Percentiles rank a stretch among this genome's conserved stretches.
These are phyloP conservation scores for Fregata magnificens DNA, from an alignment of 2,113 vertebrate genomes.

Conservation along the genomic window DNA sequence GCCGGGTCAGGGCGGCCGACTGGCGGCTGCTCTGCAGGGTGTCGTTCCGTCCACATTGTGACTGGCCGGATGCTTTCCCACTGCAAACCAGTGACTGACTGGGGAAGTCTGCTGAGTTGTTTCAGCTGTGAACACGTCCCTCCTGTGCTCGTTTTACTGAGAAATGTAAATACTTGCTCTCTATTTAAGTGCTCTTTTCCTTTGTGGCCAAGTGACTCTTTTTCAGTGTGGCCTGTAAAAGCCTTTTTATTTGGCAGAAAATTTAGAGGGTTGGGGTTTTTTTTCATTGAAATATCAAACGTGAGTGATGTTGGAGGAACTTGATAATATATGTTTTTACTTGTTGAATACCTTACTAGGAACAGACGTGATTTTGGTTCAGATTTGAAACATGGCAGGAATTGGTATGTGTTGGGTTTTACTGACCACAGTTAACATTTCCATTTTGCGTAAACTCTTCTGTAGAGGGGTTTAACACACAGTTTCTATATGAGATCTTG, in stretches of 20 bases:
- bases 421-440: neutral
- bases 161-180: neutral
- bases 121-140: neutral
- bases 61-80: neutral
- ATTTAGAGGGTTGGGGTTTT: neutral
- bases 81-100: neutral
- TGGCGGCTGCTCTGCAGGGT: neutral
- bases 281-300: neutral
- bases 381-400: neutral
- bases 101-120: neutral
- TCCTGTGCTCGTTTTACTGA: neutral
- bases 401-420: neutral
- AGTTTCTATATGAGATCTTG: neutral
- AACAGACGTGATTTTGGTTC: neutral
- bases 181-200: neutral
- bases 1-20: no score
- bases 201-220: neutral
- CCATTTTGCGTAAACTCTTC: neutral
- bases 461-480: neutral
- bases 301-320: neutral
- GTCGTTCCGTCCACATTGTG: accelerated
- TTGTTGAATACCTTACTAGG: neutral
- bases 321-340: neutral
- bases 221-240: neutral
- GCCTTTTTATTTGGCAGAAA: neutral